Evolutionary conservation across 2,888 invertebrate genomes (phyloP), one percentile per base, ranked within the genome.

Genomic region (Ophion costatus): DNA sequence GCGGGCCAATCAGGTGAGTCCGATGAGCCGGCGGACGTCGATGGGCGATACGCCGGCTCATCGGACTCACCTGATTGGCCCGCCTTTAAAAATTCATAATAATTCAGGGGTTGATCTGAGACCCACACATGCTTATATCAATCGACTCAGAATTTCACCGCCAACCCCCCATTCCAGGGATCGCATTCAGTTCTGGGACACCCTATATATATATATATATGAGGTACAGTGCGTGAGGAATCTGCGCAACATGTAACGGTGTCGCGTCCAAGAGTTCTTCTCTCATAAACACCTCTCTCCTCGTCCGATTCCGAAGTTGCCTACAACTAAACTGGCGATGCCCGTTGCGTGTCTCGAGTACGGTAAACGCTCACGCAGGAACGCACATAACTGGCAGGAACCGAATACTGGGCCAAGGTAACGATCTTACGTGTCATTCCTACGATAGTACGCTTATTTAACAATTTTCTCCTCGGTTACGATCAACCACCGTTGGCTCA

Each of bases 341-440:
- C 84, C 80, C 84, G 84, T 84, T 84, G 80, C 80, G 64, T 69
- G 78, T 64, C 45, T 61, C 38, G 38, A 20, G 61, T 66, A 61
- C 64, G 64, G 42, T 38, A 22, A 57, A 42, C 67, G 51, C 45
- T 38, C 22, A 70, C 17, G 22, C 17, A 20, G 17, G 14, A 57
- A 38, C 69, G 29, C 29, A 20, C 24, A 66, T 56, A 73, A 61
- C 10, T 9, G 38, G 80, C 57, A 77, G 81, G 84, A 84, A 74
- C 77, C 71, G 77, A 80, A 79, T 79, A 79, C 76, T 77, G 82
- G 84, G 84, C 84, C 84, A 84, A 84, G 82, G 84, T 75, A 84
- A 79, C 74, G 80, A 75, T 63, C 80, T 10, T 22, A 33, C 57
- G 42, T 33, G 11, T 74, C 11, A 67, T 67, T 61, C 61, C 38